Evolutionary conservation across 2,888 invertebrate genomes (phyloP), one percentile per base, ranked within the genome.

Genomic region (Elaeidobius kamerunicus): DNA sequence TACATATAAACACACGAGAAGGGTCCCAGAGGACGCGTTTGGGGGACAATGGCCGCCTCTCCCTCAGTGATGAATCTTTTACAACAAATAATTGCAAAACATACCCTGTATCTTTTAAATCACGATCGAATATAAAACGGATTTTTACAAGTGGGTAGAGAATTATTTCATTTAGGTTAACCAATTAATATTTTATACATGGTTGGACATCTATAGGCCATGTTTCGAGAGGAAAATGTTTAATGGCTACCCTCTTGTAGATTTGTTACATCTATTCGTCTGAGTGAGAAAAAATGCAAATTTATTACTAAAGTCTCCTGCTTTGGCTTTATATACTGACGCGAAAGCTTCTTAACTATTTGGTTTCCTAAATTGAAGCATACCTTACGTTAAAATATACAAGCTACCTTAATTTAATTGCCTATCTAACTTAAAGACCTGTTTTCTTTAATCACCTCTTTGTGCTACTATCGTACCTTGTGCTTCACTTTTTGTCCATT

Each of bases 101-200:
- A 86, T 89, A 89, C 89, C 89, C 89, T 89, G 89, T 89, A 88
- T 88, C 88, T 88, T 88, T 87, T 51, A 81, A 84, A 84, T 85
- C 84, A 84, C 84, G 81, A 53, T 77, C 80, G 78, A 79, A 46
- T 47, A 55, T 41, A 50, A 45, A 55, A 55, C 51, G 51, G 46
- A 51, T 51, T 55, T 55, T 53, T 55, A 55, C 55, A 55, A 55
- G 55, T 51, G 51, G 55, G 55, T 47, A 47, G 46, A 55, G 51
- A 40, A 45, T 43, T 50, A 41, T 27, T 55, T 44, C 30, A 30
- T 46, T 50, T 50, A 19, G 18, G 32, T 35, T 44, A 40, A 42
- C 35, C 12, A 52, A 41, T 40, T 32, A 32, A 53, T 45, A 39
- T 49, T 55, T 45, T 50, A n/a, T n/a, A 50, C 50, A 50, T 40